These are phyloP conservation scores for Tyria jacobaeae DNA, from an alignment of 2,888 invertebrate species.

Conservation along the genomic window DNA sequence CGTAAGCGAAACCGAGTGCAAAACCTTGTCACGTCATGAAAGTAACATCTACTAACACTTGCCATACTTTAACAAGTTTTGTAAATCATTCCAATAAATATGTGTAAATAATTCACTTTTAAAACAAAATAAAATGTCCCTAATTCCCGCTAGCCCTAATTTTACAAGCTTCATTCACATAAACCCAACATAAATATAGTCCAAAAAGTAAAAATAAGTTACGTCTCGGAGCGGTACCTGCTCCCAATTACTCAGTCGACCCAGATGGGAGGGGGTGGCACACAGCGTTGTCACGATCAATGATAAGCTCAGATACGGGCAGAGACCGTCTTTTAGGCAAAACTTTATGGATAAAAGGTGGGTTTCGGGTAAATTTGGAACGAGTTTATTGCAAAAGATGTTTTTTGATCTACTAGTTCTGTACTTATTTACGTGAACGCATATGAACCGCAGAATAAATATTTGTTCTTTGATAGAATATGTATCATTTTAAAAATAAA, in stretches of 20 bases:
- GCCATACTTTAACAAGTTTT: too few species aligned
- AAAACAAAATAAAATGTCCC: constrained; percentile 5
- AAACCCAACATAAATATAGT: constrained; percentile 12
- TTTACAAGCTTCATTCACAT: constrained; percentile 8
- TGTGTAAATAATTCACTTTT: neutral
- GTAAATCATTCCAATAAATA: too few species aligned
- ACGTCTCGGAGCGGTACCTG: constrained; percentile 60
- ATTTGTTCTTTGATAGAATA: too few species aligned
- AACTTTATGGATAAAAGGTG: constrained; percentile 19
- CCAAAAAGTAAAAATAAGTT: constrained; percentile 25
- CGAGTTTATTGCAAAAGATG: constrained; percentile 5
- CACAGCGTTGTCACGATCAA: constrained; percentile 73
- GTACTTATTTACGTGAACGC: neutral
- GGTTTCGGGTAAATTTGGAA: constrained; percentile 12
- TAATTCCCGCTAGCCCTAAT: neutral
- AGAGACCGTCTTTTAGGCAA: constrained; percentile 18
- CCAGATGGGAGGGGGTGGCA: constrained; percentile 56
- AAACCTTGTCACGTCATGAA: too few species aligned
- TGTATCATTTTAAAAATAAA: too few species aligned
- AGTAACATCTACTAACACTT: too few species aligned
- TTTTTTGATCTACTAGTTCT: neutral
- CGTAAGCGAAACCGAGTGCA: too few species aligned
- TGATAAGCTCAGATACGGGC: constrained; percentile 51
- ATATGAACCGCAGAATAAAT: too few species aligned
- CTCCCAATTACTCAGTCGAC: constrained; percentile 75